Percentiles rank a stretch among this genome's conserved stretches.
Evolutionary conservation across 2,797 vertebrate species (phyloP).

Genomic region (Enteromius afrohamiltoni): DNA sequence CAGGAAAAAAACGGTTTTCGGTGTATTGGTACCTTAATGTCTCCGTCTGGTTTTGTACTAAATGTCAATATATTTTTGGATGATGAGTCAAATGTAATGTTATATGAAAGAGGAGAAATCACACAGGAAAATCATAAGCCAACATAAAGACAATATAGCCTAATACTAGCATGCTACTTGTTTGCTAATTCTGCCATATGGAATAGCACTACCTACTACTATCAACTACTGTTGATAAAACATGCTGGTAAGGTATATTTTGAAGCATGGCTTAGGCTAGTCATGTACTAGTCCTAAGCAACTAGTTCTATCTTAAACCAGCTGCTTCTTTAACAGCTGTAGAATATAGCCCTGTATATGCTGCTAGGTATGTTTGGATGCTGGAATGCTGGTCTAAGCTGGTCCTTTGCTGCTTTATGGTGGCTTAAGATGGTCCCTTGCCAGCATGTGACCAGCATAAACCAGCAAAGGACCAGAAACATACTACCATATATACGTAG

Average conservation of each 20-base stretch:
- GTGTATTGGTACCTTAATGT: conserved; percentile 8
- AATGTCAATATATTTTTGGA: background rate
- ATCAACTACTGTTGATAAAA: too few relatives aligned
- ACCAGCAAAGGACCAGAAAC: too few relatives aligned
- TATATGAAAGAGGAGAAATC: background rate
- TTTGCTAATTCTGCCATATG: background rate
- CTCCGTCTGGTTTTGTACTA: conserved; percentile 12
- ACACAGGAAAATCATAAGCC: background rate
- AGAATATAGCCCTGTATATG: too few relatives aligned
- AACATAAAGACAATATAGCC: background rate
- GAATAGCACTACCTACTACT: too few relatives aligned
- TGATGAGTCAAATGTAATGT: background rate
- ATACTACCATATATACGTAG: background rate
- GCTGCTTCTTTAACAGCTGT: too few relatives aligned
- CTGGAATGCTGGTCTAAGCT: too few relatives aligned
- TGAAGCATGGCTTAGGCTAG: too few relatives aligned
- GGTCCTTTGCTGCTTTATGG: too few relatives aligned
- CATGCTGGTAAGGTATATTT: background rate
- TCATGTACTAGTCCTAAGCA: too few relatives aligned
- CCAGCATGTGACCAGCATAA: too few relatives aligned
- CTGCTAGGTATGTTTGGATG: too few relatives aligned
- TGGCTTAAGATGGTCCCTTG: too few relatives aligned
- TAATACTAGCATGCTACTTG: background rate
- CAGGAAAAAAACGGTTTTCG: conserved; percentile 16
- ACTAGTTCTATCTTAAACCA: background rate